Conservation (phyloP, 2,113 vertebrate species). For the Rhinolophus sinicus region DNA sequence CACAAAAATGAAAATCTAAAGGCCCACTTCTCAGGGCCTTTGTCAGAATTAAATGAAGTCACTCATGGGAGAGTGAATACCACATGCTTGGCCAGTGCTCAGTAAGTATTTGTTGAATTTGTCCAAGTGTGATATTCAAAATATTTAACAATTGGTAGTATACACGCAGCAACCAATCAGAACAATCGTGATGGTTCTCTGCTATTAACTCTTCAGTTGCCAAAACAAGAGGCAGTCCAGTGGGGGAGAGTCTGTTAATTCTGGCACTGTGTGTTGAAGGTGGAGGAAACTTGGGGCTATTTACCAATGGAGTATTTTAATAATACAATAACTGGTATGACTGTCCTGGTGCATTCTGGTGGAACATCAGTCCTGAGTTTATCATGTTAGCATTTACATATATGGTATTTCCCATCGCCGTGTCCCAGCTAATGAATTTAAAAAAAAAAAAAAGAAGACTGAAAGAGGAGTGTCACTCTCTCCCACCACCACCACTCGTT, state of each 20-base stretch:
- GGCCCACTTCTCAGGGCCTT: not conserved
- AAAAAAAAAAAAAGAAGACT: too few species aligned
- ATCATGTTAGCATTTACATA: not conserved
- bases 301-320: not conserved
- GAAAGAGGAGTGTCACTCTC: not conserved
- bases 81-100: not conserved
- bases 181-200: not conserved
- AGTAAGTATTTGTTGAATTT: not conserved
- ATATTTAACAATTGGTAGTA: not conserved
- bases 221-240: not conserved
- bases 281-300: not conserved
- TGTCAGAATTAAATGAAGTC: not conserved
- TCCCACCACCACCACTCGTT: fast-evolving
- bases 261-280: not conserved
- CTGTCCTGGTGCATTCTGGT: too few species aligned
- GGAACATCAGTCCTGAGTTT: not conserved
- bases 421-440: not conserved
- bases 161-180: not conserved
- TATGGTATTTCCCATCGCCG: not conserved
- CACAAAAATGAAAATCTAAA: not conserved
- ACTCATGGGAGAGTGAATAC: not conserved
- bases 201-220: not conserved
- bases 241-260: not conserved
- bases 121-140: not conserved
- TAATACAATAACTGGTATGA: not conserved